phyloP scores from a whole-genome alignment of 2,888 invertebrate genomes.

The Dioctria rufipes region DNA sequence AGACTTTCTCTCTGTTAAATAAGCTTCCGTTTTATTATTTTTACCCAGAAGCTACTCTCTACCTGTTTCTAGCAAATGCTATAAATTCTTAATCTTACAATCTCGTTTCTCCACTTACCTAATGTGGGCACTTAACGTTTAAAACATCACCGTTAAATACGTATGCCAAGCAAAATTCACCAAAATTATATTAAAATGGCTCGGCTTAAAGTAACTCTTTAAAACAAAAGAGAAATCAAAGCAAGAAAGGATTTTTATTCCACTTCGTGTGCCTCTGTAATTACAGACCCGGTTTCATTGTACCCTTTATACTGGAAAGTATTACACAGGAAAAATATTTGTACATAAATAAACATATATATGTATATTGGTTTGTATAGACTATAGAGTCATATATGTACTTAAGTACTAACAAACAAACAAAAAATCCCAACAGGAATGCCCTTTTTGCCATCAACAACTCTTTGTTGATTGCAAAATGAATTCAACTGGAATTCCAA shows the following conservation, averaged over 20 bases:
- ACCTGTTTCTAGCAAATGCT: not conserved
- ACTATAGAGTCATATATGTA: too few relatives aligned
- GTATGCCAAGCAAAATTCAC: not conserved
- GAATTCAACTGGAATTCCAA: conserved; percentile 46
- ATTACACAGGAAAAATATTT: not conserved
- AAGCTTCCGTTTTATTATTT: not conserved
- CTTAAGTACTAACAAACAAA: too few relatives aligned
- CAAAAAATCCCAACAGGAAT: not conserved
- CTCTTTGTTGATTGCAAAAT: conserved; percentile 32
- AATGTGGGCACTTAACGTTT: conserved; percentile 22
- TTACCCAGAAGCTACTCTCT: conserved; percentile 6
- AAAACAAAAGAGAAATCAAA: conserved; percentile 28
- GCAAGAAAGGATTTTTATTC: conserved; percentile 33
- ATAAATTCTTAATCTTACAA: not conserved
- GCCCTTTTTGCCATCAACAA: conserved; percentile 39
- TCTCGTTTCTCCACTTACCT: conserved; percentile 6
- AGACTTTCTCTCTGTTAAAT: not conserved
- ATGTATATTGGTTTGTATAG: too few relatives aligned
- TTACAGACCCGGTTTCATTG: conserved; percentile 35
- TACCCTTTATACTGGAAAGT: not conserved
- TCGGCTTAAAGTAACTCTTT: conserved; percentile 38
- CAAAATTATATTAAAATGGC: conserved; percentile 15
- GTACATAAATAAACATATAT: too few relatives aligned
- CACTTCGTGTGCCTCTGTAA: conserved; percentile 28
- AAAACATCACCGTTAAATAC: conserved; percentile 8